Base-by-base conservation (phyloP, 2,797 vertebrate species). In the Pagetopsis macropterus region DNA sequence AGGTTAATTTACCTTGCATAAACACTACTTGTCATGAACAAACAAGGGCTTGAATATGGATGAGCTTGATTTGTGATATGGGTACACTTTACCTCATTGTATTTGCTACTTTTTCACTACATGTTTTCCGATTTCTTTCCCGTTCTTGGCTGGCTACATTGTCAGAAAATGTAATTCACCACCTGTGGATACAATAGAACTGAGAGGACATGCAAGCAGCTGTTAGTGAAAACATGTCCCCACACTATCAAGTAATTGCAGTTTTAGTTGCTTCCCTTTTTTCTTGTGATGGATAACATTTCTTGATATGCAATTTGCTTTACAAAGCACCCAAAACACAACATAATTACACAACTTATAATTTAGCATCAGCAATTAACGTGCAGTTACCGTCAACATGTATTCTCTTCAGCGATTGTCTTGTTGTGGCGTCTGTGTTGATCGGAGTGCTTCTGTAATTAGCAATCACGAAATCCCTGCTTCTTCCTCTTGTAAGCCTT, bases 301-400 rank as follows among this genome's bases (percentile, higher is more conserved):
- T 54, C 65, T 52, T 27, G n/a, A 48, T 55, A 10, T 62, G 59
- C 14, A 31, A 3, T 84, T 83, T 84, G 51, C 49, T 14, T 71
- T 62, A 65, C 76, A 33, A 19, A 57, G 66, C 27, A 61, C n/a
- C 65, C 74, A 33, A 19, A 57, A 70, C 27, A 61, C n/a, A 27
- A 27, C 41, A 48, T 75, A 76, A 88, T 89, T 88, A 87, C 37
- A 74, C 66, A 67, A 73, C 79, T 69, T 72, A 48, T 81, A 80
- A 86, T 90, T 88, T 76, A 65, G 75, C 65, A 63, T 76, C 79
- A 9, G 73, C 75, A 88, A 90, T 92, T 86, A 90, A 71, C 62
- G 2, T 48, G 21, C 43, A 43, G 62, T 58, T 61, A 65, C 55
- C 58, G 3, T 56, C 75, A 87, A 80, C 82, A 84, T 87, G 82